Conservation (phyloP, 2,888 invertebrate genomes). For the Agelastica alni region DNA sequence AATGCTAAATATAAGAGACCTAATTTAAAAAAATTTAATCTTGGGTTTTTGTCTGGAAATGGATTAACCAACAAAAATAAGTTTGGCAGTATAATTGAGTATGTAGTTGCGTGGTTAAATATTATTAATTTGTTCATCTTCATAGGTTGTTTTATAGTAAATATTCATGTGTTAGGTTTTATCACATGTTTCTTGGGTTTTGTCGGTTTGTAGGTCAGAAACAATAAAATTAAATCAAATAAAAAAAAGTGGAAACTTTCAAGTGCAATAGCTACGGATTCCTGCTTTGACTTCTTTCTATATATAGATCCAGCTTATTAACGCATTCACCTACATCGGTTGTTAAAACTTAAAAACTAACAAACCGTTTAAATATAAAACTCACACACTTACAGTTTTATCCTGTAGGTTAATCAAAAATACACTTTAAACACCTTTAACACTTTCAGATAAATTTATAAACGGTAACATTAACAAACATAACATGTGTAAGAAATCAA, state of each 20-base stretch:
- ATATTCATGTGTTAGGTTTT: neutral
- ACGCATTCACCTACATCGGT: slow-evolving; percentile 30
- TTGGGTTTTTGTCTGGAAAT: too few species aligned
- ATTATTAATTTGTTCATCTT: too few species aligned
- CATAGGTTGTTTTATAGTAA: too few species aligned
- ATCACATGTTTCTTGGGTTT: neutral
- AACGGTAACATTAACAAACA: neutral
- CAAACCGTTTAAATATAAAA: slow-evolving; percentile 20
- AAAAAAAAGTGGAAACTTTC: slow-evolving; percentile 22
- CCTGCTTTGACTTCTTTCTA: slow-evolving; percentile 42
- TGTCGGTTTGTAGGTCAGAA: slow-evolving; percentile 21
- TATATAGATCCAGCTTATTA: slow-evolving; percentile 45
- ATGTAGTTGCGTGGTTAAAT: too few species aligned
- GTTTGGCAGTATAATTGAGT: too few species aligned
- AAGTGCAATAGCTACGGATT: slow-evolving; percentile 33
- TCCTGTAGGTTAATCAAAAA: slow-evolving; percentile 16
- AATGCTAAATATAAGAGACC: too few species aligned
- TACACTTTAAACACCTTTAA: slow-evolving; percentile 18
- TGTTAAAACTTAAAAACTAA: slow-evolving; percentile 24
- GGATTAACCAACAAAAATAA: too few species aligned
- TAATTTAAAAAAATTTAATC: too few species aligned
- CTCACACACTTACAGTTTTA: slow-evolving; percentile 30
- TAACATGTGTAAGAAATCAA: slow-evolving; percentile 6
- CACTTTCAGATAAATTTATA: slow-evolving; percentile 1
- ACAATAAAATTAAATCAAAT: slow-evolving; percentile 12